These are phyloP conservation scores for Leptinotarsa tumamoca DNA, from an alignment of 2,888 invertebrate species.

Conservation along the genomic window DNA sequence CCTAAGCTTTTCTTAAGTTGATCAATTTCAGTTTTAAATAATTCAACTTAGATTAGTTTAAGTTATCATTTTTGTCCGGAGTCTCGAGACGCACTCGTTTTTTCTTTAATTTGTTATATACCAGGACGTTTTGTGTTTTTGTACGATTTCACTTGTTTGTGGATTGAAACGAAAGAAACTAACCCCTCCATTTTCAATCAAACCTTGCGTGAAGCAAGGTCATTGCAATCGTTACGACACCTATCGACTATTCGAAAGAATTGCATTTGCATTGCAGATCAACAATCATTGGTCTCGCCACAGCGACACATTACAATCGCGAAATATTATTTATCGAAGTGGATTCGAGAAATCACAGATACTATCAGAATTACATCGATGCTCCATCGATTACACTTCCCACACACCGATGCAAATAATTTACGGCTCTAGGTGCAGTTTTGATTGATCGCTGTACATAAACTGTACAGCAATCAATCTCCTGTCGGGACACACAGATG, in stretches of 20 bases:
- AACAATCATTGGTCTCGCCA: neutral
- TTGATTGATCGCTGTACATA: constrained; percentile 17
- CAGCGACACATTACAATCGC: constrained; percentile 10
- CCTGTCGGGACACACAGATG: constrained; percentile 8
- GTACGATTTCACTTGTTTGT: neutral
- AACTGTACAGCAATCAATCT: neutral
- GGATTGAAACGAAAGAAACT: neutral
- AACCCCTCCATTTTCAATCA: neutral
- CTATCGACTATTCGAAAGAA: constrained; percentile 4
- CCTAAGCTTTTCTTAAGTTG: too few relatives aligned
- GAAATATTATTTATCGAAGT: constrained; percentile 7
- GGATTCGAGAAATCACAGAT: constrained; percentile 9
- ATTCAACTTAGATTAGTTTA: too few relatives aligned
- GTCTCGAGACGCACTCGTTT: too few relatives aligned
- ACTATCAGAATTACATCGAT: constrained; percentile 16
- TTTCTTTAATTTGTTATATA: too few relatives aligned
- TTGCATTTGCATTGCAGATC: constrained; percentile 20
- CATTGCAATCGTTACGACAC: neutral
- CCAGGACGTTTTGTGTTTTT: too few relatives aligned
- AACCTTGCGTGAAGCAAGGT: constrained; percentile 6
- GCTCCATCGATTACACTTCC: constrained; percentile 10
- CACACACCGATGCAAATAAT: constrained; percentile 8
- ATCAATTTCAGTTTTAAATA: too few relatives aligned
- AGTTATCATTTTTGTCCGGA: too few relatives aligned
- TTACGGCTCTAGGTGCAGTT: constrained; percentile 24